phyloP scores from a whole-genome alignment of 2,888 invertebrate species.

The Drosophila eohydei region DNA sequence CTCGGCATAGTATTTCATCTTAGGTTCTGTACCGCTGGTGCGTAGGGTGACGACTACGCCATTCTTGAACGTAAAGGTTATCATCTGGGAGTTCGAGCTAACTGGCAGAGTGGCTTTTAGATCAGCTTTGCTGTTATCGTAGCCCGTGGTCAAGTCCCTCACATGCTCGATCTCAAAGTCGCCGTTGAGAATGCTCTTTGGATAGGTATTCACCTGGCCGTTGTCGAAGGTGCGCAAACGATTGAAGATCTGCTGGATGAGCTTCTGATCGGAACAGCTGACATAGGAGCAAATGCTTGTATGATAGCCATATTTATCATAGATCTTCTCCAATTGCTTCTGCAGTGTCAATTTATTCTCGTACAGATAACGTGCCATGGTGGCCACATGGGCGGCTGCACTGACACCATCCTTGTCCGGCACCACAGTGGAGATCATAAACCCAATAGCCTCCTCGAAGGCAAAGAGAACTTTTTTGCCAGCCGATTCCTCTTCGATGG shows the following conservation, averaged over 20 bases:
- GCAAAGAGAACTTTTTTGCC: conserved; percentile 95
- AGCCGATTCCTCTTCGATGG: conserved; percentile 89
- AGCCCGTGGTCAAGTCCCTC: conserved; percentile 94
- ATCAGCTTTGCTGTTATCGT: conserved; percentile 89
- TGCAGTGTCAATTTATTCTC: conserved; percentile 87
- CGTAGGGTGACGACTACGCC: conserved; percentile 95
- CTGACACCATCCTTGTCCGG: conserved; percentile 98
- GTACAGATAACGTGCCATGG: conserved; percentile 90
- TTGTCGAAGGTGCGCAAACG: conserved; percentile 90
- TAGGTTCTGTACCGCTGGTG: conserved; percentile 99
- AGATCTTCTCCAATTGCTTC: conserved; percentile 90
- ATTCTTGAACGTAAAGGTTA: conserved; percentile 95
- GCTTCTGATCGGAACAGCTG: conserved; percentile 91
- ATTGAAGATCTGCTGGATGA: conserved; percentile 91
- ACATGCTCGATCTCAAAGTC: conserved; percentile 89
- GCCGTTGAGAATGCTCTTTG: conserved; percentile 87
- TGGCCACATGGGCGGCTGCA: conserved; percentile 92
- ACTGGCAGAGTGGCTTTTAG: conserved; percentile 89
- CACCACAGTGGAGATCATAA: conserved; percentile 95
- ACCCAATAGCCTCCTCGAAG: conserved; percentile 99
- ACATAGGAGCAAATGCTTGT: conserved; percentile 95
- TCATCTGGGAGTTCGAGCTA: conserved; percentile 92
- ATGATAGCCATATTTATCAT: conserved; percentile 95
- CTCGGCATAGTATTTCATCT: conserved; percentile 99
- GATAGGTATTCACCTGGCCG: conserved; percentile 88